Conservation (phyloP, 37 sponge, comb jelly and placozoan species). For the Aplysina aerophoba region DNA sequence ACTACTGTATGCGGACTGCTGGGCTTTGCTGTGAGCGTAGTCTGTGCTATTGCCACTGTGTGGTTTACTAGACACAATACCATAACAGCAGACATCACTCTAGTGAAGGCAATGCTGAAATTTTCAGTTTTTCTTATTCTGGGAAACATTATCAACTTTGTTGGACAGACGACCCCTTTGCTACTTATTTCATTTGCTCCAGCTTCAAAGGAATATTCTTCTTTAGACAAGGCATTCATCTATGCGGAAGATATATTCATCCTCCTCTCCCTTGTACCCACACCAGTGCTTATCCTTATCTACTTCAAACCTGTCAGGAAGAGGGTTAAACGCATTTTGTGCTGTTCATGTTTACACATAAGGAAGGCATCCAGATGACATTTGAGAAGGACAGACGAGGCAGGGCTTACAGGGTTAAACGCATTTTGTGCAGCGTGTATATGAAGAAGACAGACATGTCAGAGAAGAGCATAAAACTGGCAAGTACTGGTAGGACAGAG, state of each 20-base stretch:
- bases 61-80: not conserved
- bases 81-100: not conserved
- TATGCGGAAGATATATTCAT: not conserved
- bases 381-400: no score
- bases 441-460: no score
- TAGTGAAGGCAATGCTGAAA: slow-evolving; percentile 5
- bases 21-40: not conserved
- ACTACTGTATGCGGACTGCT: not conserved
- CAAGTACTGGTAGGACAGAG: no score
- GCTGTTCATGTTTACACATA: no score
- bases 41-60: not conserved
- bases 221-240: not conserved
- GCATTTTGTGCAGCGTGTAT: not conserved
- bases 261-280: not conserved
- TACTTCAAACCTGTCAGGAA: not conserved
- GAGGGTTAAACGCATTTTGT: not conserved
- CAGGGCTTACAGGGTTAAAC: no score
- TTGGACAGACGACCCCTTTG: not conserved
- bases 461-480: no score
- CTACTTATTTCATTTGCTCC: not conserved
- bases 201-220: not conserved
- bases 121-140: not conserved
- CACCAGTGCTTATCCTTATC: not conserved
- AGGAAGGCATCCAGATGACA: no score
- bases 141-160: slow-evolving; percentile 2